Conservation (phyloP, 2,113 vertebrate species). For the Aphelocoma coerulescens region DNA sequence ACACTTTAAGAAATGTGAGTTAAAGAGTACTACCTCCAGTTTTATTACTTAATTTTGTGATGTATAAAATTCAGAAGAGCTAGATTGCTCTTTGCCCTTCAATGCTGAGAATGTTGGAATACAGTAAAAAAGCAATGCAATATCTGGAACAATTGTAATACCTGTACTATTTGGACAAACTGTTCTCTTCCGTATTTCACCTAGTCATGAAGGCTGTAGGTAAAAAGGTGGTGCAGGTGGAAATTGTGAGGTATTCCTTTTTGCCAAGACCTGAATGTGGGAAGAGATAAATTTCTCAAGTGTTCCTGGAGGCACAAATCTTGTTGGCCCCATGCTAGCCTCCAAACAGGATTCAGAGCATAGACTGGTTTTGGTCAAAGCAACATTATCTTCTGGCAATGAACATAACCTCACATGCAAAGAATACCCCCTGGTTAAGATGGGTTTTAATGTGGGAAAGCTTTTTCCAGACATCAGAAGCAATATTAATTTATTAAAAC, state of each 20-base stretch:
- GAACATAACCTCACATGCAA: background rate
- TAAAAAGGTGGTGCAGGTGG: background rate
- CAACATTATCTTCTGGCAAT: background rate
- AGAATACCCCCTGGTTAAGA: background rate
- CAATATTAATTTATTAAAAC: background rate
- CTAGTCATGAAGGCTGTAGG: background rate
- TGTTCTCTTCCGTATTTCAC: background rate
- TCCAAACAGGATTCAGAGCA: background rate
- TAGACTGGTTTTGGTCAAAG: background rate
- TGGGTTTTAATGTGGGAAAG: accelerated
- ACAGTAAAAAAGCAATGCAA: background rate
- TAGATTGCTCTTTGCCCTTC: background rate
- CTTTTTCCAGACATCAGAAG: background rate
- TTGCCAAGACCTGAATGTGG: background rate
- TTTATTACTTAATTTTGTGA: background rate
- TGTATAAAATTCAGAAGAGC: background rate
- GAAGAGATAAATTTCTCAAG: background rate
- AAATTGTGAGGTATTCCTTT: background rate
- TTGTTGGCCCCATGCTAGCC: background rate
- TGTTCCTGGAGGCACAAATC: background rate
- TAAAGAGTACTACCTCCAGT: background rate
- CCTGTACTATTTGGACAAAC: background rate
- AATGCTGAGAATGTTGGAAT: background rate
- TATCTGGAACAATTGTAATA: background rate
- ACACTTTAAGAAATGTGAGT: background rate